Conservation (phyloP, 2,113 vertebrate genomes). For the Steatornis caripensis region DNA sequence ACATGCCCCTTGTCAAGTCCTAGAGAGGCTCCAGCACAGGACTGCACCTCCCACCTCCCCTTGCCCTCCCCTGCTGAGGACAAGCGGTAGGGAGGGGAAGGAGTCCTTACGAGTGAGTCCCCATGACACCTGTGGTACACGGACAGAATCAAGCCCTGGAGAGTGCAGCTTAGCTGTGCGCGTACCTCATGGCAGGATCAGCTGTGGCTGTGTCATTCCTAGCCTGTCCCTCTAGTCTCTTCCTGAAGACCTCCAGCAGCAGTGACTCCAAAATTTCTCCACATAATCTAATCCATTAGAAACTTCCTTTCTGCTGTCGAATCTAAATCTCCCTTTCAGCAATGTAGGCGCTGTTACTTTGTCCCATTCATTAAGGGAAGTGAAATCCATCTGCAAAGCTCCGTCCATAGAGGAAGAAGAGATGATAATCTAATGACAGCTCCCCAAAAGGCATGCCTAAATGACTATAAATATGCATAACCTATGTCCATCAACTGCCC, state of each 20-base stretch:
- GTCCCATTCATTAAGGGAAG: not conserved
- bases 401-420: not conserved
- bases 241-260: not conserved
- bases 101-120: too few species aligned
- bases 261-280: not conserved
- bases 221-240: not conserved
- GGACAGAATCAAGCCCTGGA: not conserved
- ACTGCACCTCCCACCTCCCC: not conserved
- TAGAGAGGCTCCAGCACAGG: not conserved
- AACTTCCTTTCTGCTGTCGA: not conserved
- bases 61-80: not conserved
- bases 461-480: not conserved
- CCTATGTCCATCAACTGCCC: not conserved
- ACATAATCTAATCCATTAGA: not conserved
- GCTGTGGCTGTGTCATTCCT: not conserved
- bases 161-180: rapidly evolving
- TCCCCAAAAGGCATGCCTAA: not conserved
- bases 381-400: not conserved
- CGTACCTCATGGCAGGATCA: not conserved
- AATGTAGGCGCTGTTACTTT: not conserved
- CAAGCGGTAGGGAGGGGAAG: not conserved
- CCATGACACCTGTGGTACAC: rapidly evolving
- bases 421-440: not conserved
- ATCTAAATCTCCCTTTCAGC: not conserved
- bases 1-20: rapidly evolving